Percentiles rank a stretch among this genome's conserved stretches.
These are phyloP conservation scores for Xenopus borealis DNA, from an alignment of 2,113 vertebrate genomes.

Conservation along the genomic window DNA sequence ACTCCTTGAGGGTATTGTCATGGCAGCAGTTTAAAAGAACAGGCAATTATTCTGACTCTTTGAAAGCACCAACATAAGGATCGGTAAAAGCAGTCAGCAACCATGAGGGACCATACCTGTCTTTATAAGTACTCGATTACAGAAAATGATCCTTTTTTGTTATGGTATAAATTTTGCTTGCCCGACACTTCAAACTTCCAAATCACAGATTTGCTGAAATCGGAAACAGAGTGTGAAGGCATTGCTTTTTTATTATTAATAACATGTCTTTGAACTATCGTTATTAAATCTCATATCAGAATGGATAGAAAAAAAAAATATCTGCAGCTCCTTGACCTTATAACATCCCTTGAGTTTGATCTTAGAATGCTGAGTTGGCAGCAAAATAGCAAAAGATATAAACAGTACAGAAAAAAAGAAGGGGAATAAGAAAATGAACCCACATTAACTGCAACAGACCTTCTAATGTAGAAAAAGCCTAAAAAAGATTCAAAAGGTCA, in stretches of 20 bases:
- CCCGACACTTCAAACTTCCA: not conserved
- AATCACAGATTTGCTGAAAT: not conserved
- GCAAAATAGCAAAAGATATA: slow-evolving; percentile 13
- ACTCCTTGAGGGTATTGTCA: not conserved
- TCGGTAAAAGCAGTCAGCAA: not conserved
- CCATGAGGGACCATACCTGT: too few species aligned
- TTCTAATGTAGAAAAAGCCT: too few species aligned
- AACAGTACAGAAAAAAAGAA: slow-evolving; percentile 25
- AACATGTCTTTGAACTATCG: slow-evolving; percentile 10
- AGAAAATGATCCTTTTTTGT: not conserved
- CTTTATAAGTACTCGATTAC: not conserved
- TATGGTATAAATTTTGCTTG: not conserved
- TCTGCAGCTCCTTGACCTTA: slow-evolving; percentile 33
- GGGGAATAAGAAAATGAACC: not conserved
- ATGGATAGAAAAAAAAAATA: slow-evolving; percentile 31
- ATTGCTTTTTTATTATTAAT: slow-evolving; percentile 21
- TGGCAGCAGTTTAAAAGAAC: not conserved
- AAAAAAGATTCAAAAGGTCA: too few species aligned
- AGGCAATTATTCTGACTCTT: not conserved
- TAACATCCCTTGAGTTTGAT: slow-evolving; percentile 25
- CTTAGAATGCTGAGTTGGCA: slow-evolving; percentile 24
- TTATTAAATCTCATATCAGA: slow-evolving; percentile 26
- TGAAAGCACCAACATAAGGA: not conserved
- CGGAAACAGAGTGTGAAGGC: not conserved
- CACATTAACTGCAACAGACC: not conserved